phyloP scores from a whole-genome alignment of 2,888 invertebrate genomes.

The Aelia acuminata region DNA sequence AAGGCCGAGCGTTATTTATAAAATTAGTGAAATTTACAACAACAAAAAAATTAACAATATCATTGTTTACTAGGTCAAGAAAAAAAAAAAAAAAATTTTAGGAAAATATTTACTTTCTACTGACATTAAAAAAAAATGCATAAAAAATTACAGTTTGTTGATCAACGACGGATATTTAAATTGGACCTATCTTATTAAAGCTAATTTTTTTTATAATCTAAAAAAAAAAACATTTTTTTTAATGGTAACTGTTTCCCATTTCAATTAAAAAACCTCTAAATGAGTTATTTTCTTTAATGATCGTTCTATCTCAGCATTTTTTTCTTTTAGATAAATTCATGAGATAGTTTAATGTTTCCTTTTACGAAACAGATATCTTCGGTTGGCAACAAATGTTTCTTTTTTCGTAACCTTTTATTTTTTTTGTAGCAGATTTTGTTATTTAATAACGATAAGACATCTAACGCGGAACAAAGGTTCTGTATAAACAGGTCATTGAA shows the following conservation, averaged over 20 bases:
- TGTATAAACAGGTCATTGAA: background rate
- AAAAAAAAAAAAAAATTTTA: too few species aligned
- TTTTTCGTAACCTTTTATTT: background rate
- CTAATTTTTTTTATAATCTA: too few species aligned
- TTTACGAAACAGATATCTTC: constrained; percentile 6
- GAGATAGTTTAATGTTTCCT: constrained; percentile 1
- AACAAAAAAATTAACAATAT: too few species aligned
- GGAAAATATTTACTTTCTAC: too few species aligned
- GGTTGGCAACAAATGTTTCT: background rate
- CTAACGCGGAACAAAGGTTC: background rate
- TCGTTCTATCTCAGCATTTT: background rate
- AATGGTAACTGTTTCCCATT: background rate
- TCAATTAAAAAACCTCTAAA: background rate
- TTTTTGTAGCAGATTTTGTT: background rate
- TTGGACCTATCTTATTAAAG: too few species aligned
- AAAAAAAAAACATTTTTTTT: too few species aligned
- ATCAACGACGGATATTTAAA: too few species aligned
- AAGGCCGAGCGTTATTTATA: too few species aligned
- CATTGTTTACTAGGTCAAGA: too few species aligned
- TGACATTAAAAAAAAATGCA: too few species aligned
- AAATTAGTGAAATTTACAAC: too few species aligned
- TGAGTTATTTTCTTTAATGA: background rate
- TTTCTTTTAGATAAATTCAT: background rate
- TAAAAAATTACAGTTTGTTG: too few species aligned
- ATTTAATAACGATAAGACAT: background rate